A percentile compares a stretch with the other conserved stretches of the same genome.
Evolutionary conservation across 2,797 vertebrate species (phyloP).

Genomic region (Galago senegalensis): DNA sequence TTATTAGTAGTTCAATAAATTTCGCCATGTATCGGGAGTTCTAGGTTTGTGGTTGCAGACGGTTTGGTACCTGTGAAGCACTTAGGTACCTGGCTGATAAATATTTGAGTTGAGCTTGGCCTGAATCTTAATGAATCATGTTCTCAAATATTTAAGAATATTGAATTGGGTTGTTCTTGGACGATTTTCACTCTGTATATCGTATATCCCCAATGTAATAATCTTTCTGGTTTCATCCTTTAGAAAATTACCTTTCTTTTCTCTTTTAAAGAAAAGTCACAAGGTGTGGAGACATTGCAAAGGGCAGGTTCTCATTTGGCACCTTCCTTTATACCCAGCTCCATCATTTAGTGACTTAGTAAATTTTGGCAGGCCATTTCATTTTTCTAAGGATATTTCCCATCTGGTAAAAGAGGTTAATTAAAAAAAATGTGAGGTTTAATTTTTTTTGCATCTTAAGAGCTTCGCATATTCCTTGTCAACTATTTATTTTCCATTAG

Average conservation of each 20-base stretch:
- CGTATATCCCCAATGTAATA: background rate
- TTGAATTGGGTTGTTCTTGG: constrained; percentile 35
- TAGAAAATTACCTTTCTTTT: background rate
- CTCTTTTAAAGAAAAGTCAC: background rate
- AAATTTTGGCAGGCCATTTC: background rate
- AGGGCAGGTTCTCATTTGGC: background rate
- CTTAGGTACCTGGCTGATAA: background rate
- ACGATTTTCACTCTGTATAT: background rate
- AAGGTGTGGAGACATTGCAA: background rate
- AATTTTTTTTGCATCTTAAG: background rate
- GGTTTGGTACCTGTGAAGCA: background rate
- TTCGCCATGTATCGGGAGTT: background rate
- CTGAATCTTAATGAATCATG: background rate
- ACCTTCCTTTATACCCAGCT: background rate
- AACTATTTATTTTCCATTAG: background rate
- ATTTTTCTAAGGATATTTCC: background rate
- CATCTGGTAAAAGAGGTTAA: background rate
- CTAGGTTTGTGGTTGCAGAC: background rate
- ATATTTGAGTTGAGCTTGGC: background rate
- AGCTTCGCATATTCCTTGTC: background rate
- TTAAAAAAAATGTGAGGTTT: background rate
- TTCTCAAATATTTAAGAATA: constrained; percentile 46
- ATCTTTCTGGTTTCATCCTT: background rate
- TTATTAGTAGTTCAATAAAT: background rate
- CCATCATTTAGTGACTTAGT: constrained; percentile 73